Evolutionary conservation across 2,888 invertebrate genomes (phyloP), one percentile per base, ranked within the genome.

Genomic region (Cosmia pyralina): DNA sequence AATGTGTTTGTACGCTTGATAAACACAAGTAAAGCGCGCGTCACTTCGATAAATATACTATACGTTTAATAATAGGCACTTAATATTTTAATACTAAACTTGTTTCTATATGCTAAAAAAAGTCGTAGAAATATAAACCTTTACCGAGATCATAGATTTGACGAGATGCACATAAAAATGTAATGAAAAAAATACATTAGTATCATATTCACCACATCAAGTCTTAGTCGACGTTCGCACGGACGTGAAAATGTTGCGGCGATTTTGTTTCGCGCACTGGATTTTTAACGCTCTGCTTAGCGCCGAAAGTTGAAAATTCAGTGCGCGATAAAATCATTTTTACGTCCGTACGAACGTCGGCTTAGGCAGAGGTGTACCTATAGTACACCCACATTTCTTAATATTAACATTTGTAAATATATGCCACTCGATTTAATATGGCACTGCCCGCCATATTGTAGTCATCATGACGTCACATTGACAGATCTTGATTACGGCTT

Each of bases 141-240:
- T 22, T 11, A 38, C 22, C 2, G 34, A 63, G 41, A 41, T 44
- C 38, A n/a, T n/a, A 15, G n/a, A n/a, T 38, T 38, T 8, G 8
- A 28, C 5, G 28, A 22, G 22, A 48, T 28, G 22, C 60, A 52
- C n/a, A 63, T 22, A 52, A 50, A 38, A 63, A 41, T 38, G 2
- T 63, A 13, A 63, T 50, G 60, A 44, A 44, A n/a, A n/a, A 41
- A 44, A 38, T 69, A 57, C 17, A 55, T 46, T 55, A 46, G 22
- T 70, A 53, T 52, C n/a, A 11, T n/a, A 52, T 52, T 52, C 52
- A 52, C n/a, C 11, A 52, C n/a, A 19, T 8, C 3, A 19, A 8
- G 8, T 50, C 19, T 19, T 50, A 50, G 38, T 28, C 3, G 28
- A 28, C 28, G 28, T 28, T 28, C 28, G 28, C 28, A 28, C 28